Base-by-base conservation (phyloP, 2,888 invertebrate species). In the Ellobium chinense region DNA sequence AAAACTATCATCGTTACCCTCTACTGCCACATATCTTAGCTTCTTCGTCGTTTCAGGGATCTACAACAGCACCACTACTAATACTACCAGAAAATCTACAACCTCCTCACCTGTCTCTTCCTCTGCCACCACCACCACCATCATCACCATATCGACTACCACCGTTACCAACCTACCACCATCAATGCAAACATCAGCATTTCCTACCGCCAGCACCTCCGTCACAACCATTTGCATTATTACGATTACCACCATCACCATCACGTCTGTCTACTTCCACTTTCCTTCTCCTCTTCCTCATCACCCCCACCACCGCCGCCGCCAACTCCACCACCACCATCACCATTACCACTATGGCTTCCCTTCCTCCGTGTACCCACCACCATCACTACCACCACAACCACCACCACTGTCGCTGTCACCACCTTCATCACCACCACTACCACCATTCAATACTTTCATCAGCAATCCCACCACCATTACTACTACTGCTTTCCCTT, bases 381-480 rank as follows among this genome's bases (percentile, higher is more conserved):
- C 60, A 60, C 27, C 60, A 60, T 60, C 60, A 60, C 27, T 27
- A 60, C n/a, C 60, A 46, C 46, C 46, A 46, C 46, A 7, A 46
- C 46, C 46, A 46, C 18, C 46, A 46, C 18, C 46, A 7, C 46
- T 18, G 18, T 18, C 9, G 46, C 46, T 18, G 46, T 46, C 18
- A 18, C 9, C 46, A 12, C 18, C 60, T 7, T 60, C 60, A 60
- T n/a, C 9, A 60, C n/a, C n/a, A 60, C n/a, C 60, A 60, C 60
- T 7, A 60, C n/a, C 9, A 60, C 60, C 12, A 60, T 60, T n/a
- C n/a, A n/a, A 5, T 27, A 60, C 27, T n/a, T 14, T n/a, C 60
- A 60, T 60, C 60, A 60, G n/a, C n/a, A n/a, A n/a, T n/a, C n/a
- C 27, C 60, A 60, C 60, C 9, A 60, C 27, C 60, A 60, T 60